Evolutionary conservation across 2,113 vertebrate genomes (phyloP), one percentile per base, ranked within the genome.

Genomic region (Amphiprion ocellaris): DNA sequence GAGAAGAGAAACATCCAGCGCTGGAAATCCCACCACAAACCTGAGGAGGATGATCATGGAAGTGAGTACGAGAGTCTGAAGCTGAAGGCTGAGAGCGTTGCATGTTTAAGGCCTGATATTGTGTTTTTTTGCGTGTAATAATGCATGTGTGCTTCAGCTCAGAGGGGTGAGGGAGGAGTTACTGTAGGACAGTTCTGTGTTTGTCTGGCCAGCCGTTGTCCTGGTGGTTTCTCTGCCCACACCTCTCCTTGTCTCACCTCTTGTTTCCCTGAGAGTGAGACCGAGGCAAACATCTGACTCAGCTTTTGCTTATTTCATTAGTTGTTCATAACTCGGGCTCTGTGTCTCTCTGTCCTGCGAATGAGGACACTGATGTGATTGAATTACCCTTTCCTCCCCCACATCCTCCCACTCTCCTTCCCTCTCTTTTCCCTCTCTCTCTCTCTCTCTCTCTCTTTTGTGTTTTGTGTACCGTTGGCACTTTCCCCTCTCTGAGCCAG

Each of bases 251-350:
- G 47, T 39, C 67, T 79, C 78, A 55, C 58, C 87, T 83, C 69
- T 79, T 80, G 64, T 77, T 56, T 74, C 60, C 17, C 50, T 16
- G 16, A 63, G 39, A 11, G 62, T 26, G 39, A 81, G 84, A 74
- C 37, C 1, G 39, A 79, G 65, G 72, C 26, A 72, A 79, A 86
- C 49, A 59, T 77, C 87, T 92, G 91, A 91, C 73, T 93, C 91
- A 94, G 90, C 87, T 63, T 87, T 72, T 81, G 74, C 77, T 84
- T 79, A 90, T 93, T 93, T 84, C 80, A 92, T 93, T 91, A 93
- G 84, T 77, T 74, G 69, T 77, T 79, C 83, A 71, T 88, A 86
- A 86, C 87, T 73, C 81, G 28, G 44, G 9, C 47, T 47, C 55
- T 69, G 62, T 53, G 28, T 68, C 74, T 58, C 69, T 83, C 73